A percentile compares a stretch with the other conserved stretches of the same genome.
Conservation (phyloP, 2,888 invertebrate genomes). For the Mechanitis messenoides region DNA sequence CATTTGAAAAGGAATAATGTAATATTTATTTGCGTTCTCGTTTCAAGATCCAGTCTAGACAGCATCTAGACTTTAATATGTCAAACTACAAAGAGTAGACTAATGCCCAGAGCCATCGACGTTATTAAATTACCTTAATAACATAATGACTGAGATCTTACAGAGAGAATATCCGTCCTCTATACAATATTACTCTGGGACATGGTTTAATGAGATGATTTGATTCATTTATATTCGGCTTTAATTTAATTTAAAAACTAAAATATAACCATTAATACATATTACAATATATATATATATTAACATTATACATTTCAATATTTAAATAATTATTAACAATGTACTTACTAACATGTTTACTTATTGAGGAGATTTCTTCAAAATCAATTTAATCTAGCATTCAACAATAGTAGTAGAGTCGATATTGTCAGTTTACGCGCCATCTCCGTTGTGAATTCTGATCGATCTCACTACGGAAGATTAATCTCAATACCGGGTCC, state of each 20-base stretch:
- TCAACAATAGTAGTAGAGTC: no score
- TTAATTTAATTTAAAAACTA: no score
- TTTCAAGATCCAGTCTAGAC: conserved; percentile 50
- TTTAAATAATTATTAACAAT: no score
- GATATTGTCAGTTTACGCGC: conserved; percentile 42
- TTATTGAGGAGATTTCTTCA: no score
- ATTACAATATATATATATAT: no score
- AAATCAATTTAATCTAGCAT: no score
- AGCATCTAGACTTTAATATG: conserved; percentile 46
- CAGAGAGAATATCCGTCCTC: conserved; percentile 4
- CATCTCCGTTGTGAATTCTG: conserved; percentile 58
- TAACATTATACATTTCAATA: no score
- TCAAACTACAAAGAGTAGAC: conserved; percentile 35
- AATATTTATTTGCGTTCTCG: conserved; percentile 36
- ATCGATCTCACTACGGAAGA: conserved; percentile 37
- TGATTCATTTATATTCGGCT: no score
- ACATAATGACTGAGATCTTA: conserved; percentile 26
- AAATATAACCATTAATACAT: no score
- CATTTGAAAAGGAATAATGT: conserved; percentile 17
- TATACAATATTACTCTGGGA: background rate
- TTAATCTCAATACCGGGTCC: conserved; percentile 44
- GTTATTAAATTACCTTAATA: conserved; percentile 42
- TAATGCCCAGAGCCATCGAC: conserved; percentile 36
- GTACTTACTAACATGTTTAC: no score
- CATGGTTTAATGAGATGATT: no score